Percentiles rank a stretch among this genome's conserved stretches.
These are phyloP conservation scores for Thereva nobilitata DNA, from an alignment of 2,888 invertebrate genomes.

Conservation along the genomic window DNA sequence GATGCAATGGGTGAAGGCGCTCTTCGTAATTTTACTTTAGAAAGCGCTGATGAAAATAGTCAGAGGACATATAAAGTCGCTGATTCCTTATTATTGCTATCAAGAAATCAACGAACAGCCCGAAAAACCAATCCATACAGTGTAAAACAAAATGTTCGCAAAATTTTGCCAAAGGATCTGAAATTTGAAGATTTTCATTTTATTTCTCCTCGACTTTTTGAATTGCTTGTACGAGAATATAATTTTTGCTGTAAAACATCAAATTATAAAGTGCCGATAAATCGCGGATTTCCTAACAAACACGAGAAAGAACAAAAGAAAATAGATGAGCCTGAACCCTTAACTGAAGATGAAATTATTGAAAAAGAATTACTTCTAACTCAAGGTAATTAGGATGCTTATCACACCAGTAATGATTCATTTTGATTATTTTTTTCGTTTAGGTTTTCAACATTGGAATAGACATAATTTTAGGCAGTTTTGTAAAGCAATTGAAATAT, in stretches of 20 bases:
- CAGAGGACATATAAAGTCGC: conserved; percentile 85
- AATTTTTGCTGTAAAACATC: conserved; percentile 94
- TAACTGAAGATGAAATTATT: conserved; percentile 85
- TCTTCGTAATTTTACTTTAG: conserved; percentile 91
- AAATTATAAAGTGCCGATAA: conserved; percentile 92
- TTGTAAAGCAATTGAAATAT: conserved; percentile 97
- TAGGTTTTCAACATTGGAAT: conserved; percentile 96
- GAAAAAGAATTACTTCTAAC: conserved; percentile 93
- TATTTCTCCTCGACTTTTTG: conserved; percentile 95
- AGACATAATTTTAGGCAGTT: conserved; percentile 99
- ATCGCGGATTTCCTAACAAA: conserved; percentile 89
- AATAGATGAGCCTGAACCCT: conserved; percentile 92
- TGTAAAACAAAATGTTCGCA: too few relatives aligned
- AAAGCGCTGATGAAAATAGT: conserved; percentile 72
- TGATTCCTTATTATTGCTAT: conserved; percentile 98
- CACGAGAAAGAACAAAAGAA: conserved; percentile 96
- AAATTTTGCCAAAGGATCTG: conserved; percentile 97
- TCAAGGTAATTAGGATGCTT: conserved; percentile 64
- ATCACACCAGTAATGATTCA: conserved; percentile 13
- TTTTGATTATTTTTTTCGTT: too few relatives aligned
- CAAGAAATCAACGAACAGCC: conserved; percentile 97
- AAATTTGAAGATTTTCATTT: conserved; percentile 99
- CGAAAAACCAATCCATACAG: too few relatives aligned
- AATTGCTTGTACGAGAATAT: conserved; percentile 96
- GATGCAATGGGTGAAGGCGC: conserved; percentile 90